phyloP scores from a whole-genome alignment of 2,888 invertebrate species.

The Stenodema calcarata region DNA sequence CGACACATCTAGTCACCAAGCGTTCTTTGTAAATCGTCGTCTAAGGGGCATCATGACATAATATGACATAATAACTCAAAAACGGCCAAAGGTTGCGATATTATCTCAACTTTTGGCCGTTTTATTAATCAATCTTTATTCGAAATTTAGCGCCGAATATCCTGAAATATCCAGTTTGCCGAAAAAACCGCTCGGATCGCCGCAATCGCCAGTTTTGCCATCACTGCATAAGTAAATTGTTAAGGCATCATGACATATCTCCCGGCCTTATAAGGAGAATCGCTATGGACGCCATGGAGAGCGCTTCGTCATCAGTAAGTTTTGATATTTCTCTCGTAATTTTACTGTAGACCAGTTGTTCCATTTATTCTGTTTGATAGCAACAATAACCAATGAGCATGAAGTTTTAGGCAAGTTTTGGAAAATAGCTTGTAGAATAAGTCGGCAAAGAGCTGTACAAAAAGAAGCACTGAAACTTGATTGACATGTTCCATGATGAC shows the following conservation, averaged over 20 bases:
- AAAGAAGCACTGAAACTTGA: too few relatives aligned
- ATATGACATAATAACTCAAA: too few relatives aligned
- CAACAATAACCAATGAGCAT: too few relatives aligned
- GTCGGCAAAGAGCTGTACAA: too few relatives aligned
- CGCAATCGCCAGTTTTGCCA: neutral
- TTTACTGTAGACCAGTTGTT: neutral
- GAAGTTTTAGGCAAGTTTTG: too few relatives aligned
- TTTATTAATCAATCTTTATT: neutral
- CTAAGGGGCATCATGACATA: too few relatives aligned
- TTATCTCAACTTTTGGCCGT: too few relatives aligned
- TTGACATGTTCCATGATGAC: too few relatives aligned
- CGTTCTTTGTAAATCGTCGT: too few relatives aligned
- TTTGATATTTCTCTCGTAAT: neutral
- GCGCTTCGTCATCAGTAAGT: neutral
- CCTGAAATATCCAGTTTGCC: neutral
- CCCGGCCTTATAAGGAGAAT: neutral
- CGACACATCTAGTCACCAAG: too few relatives aligned
- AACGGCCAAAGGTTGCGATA: too few relatives aligned
- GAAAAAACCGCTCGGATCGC: neutral
- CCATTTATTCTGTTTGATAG: neutral
- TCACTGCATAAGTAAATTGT: neutral
- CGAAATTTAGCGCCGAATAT: neutral
- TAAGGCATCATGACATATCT: constrained; percentile 26
- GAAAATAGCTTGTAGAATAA: too few relatives aligned
- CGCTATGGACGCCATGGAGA: constrained; percentile 21